phyloP scores from a whole-genome alignment of 2,113 vertebrate genomes.

The Protobothrops flavoviridis region DNA sequence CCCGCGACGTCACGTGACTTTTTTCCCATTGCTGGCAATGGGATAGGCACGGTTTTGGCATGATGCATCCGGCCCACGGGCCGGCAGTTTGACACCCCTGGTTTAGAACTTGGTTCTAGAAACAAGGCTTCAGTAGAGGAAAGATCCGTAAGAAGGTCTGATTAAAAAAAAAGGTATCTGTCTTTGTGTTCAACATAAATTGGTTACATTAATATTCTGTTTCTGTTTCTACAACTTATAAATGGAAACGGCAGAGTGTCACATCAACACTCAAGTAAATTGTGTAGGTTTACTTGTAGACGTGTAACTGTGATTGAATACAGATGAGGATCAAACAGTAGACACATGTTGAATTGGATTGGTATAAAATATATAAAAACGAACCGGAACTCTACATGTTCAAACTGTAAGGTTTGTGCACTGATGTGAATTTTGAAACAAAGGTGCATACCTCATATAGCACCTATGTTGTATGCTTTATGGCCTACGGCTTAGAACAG shows the following conservation, averaged over 20 bases:
- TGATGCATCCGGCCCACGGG: accelerated
- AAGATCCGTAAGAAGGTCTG: background rate
- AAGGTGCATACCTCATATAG: background rate
- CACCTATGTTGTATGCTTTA: background rate
- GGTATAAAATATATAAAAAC: background rate
- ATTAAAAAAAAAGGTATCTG: background rate
- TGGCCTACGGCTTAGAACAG: no score
- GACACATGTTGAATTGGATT: background rate
- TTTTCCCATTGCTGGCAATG: no score
- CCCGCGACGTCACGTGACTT: no score
- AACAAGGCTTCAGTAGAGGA: background rate
- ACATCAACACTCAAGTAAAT: background rate
- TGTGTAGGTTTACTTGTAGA: background rate
- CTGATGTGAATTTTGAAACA: background rate
- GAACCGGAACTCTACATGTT: background rate
- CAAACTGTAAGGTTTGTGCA: background rate
- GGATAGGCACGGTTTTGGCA: no score
- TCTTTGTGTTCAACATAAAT: background rate
- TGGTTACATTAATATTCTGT: background rate
- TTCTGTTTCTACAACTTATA: background rate
- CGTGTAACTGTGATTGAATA: background rate
- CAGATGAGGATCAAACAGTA: background rate
- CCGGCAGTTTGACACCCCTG: background rate
- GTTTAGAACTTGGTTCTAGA: background rate
- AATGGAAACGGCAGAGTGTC: background rate